Conservation (phyloP, 2,888 invertebrate species). For the Sarcophaga variegata region DNA sequence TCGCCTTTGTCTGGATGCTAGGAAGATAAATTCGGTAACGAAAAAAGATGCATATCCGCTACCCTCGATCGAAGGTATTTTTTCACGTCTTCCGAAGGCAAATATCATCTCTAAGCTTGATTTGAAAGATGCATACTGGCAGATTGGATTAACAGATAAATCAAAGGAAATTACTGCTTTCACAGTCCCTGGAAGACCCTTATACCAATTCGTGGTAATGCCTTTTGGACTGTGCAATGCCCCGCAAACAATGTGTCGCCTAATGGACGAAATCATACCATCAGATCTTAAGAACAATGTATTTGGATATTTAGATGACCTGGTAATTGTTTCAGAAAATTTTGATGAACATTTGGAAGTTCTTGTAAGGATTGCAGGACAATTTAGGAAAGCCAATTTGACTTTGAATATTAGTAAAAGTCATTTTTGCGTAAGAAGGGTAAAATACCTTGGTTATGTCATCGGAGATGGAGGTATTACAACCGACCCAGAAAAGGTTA, state of each 20-base stretch:
- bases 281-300: slow-evolving; percentile 52
- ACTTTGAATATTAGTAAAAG: slow-evolving; percentile 41
- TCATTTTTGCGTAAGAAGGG: not conserved
- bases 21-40: slow-evolving; percentile 73
- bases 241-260: slow-evolving; percentile 54
- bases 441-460: not conserved
- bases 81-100: slow-evolving; percentile 54
- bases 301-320: slow-evolving; percentile 39
- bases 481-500: slow-evolving; percentile 63
- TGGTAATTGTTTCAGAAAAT: slow-evolving; percentile 37
- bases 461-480: slow-evolving; percentile 30
- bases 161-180: slow-evolving; percentile 63
- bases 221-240: slow-evolving; percentile 65
- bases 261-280: slow-evolving; percentile 62
- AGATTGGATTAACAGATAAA: slow-evolving; percentile 51
- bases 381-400: slow-evolving; percentile 43
- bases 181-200: slow-evolving; percentile 61
- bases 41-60: slow-evolving; percentile 68
- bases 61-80: slow-evolving; percentile 64
- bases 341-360: slow-evolving; percentile 48
- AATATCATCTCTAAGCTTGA: slow-evolving; percentile 60
- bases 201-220: slow-evolving; percentile 67
- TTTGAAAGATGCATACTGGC: slow-evolving; percentile 67
- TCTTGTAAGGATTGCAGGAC: slow-evolving; percentile 37
- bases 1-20: slow-evolving; percentile 73